A percentile compares a stretch with the other conserved stretches of the same genome.
These are phyloP conservation scores for Pteropus alecto DNA, from an alignment of 2,113 vertebrate genomes.

Conservation along the genomic window DNA sequence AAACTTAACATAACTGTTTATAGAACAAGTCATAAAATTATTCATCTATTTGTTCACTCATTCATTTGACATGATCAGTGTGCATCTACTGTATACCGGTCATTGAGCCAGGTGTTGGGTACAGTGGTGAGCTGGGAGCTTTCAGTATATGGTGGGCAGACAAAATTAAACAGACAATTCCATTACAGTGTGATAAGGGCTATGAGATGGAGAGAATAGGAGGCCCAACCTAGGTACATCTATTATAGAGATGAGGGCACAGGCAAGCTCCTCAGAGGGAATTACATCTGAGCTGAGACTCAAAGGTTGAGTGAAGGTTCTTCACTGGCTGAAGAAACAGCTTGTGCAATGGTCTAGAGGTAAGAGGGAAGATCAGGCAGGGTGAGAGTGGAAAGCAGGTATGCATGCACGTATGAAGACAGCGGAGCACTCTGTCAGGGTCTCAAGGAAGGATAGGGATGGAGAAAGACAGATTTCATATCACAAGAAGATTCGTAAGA, in stretches of 20 bases:
- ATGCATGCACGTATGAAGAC: rapidly evolving
- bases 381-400: not conserved
- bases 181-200: not conserved
- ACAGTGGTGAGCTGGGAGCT: not conserved
- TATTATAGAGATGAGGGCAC: not conserved
- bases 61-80: not conserved
- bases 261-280: not conserved
- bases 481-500: not conserved
- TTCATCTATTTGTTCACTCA: not conserved
- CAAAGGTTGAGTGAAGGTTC: not conserved
- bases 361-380: not conserved
- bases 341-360: not conserved
- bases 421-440: not conserved
- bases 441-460: not conserved
- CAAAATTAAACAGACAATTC: not conserved
- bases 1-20: not conserved
- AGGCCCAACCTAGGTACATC: not conserved
- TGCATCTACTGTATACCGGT: not conserved
- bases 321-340: not conserved
- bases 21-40: not conserved
- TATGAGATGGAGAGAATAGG: not conserved
- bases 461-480: not conserved
- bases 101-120: not conserved
- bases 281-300: not conserved
- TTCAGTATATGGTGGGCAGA: not conserved